Conservation (phyloP, 2,888 invertebrate species). For the Drosophila setosimentum region DNA sequence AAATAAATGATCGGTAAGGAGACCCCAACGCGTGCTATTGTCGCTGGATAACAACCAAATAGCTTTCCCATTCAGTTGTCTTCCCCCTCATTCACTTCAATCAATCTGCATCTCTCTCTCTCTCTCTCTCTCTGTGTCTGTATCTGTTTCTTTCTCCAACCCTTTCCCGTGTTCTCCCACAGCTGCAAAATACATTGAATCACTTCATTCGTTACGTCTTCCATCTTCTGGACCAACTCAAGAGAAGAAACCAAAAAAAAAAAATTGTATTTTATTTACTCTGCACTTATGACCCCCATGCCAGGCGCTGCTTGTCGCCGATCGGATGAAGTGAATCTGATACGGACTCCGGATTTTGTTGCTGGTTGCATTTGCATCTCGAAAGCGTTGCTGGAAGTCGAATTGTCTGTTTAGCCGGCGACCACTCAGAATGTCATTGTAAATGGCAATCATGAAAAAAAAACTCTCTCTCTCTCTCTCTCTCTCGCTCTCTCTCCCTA, state of each 20-base stretch:
- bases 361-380: conserved; percentile 63
- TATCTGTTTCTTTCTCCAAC: conserved; percentile 6
- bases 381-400: conserved; percentile 5
- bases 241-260: background rate
- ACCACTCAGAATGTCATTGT: conserved; percentile 63
- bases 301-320: conserved; percentile 51
- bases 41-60: conserved; percentile 38
- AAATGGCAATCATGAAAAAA: conserved; percentile 42
- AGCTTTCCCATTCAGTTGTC: conserved; percentile 31
- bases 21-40: conserved; percentile 73
- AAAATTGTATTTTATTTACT: conserved; percentile 73
- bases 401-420: conserved; percentile 8
- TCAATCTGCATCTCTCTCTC: background rate
- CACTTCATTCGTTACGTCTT: conserved; percentile 71
- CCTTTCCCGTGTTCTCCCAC: conserved; percentile 17
- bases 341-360: conserved; percentile 46
- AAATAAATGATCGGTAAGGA: conserved; percentile 38
- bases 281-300: conserved; percentile 80
- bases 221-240: conserved; percentile 36
- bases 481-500: background rate
- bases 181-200: conserved; percentile 70
- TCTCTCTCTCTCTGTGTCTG: no score
- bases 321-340: conserved; percentile 80
- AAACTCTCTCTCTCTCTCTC: background rate
- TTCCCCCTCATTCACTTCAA: background rate